Base-by-base conservation (phyloP, 2,888 invertebrate species). In the Philhelius pedissequus region DNA sequence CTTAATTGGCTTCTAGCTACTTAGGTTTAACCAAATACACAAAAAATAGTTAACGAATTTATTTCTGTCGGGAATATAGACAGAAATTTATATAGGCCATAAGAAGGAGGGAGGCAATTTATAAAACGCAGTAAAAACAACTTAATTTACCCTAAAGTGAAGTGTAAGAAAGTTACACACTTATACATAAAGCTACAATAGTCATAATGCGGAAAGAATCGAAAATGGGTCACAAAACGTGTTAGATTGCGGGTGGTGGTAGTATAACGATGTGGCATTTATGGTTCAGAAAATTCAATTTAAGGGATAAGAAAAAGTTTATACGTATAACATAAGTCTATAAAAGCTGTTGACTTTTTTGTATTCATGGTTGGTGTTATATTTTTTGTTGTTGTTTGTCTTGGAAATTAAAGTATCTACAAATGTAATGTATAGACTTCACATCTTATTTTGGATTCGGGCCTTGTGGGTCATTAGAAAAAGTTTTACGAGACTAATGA, bases 1-100 rank as follows among this genome's bases (percentile, higher is more conserved):
- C 52, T 38, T 76, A 81, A 81, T 81, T 81, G 45, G 70, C 62
- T 35, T 54, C 38, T 60, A 70, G 54, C 77, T 56, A 64, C 20
- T 64, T 48, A 48, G 22, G 43, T 48, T 64, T 64, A 32, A 48
- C 64, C 35, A 62, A 52, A 54, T 18, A 54, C n/a, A 52, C 32
- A 62, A 40, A 62, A 40, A 76, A 56, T 58, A 69, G 40, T 58
- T 54, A 48, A 68, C 64, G 50, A 58, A 75, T 75, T 75, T 68
- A 75, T 64, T 43, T 62, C 52, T 25, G 18, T 60, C 43, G 3
- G 70, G 77, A 62, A 56, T 70, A 64, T 70, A 43, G 2, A 40
- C 2, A 48, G 8, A 22, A 11, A 20, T n/a, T 62, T 6, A 25
- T 45, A 20, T 38, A 38, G 38, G 40, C 4, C 60, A 40, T 13